phyloP scores from a whole-genome alignment of 2,113 vertebrate genomes.

The Phrynocephalus versicolor region DNA sequence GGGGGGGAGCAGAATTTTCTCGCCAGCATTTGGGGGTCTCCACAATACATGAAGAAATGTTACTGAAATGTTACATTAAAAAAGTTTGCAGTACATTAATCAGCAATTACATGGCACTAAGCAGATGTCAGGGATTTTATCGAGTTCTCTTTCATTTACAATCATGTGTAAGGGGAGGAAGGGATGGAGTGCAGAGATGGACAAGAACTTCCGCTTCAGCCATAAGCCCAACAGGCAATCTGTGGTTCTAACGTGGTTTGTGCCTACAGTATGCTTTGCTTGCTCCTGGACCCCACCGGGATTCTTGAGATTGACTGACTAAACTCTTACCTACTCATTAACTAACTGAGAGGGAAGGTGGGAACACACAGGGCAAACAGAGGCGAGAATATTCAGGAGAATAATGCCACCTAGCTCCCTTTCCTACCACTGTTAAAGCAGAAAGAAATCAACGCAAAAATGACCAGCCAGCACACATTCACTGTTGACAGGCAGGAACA shows the following conservation, averaged over 20 bases:
- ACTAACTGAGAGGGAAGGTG: background rate
- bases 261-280: too few relatives aligned
- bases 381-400: background rate
- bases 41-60: accelerated
- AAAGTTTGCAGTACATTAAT: background rate
- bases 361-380: accelerated
- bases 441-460: too few relatives aligned
- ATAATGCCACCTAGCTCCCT: background rate
- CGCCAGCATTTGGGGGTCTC: accelerated
- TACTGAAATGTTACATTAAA: background rate
- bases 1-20: background rate
- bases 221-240: too few relatives aligned
- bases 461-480: background rate
- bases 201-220: too few relatives aligned
- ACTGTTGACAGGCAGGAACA: background rate
- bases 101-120: background rate
- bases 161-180: background rate
- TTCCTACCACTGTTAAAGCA: background rate
- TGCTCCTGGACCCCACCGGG: background rate
- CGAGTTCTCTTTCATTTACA: background rate
- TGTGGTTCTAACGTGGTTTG: too few relatives aligned
- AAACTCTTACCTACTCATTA: background rate
- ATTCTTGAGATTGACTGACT: accelerated
- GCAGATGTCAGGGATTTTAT: background rate
- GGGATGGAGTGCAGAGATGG: background rate